phyloP scores from a whole-genome alignment of 2,797 vertebrate species.

The Sebastiscus tertius region DNA sequence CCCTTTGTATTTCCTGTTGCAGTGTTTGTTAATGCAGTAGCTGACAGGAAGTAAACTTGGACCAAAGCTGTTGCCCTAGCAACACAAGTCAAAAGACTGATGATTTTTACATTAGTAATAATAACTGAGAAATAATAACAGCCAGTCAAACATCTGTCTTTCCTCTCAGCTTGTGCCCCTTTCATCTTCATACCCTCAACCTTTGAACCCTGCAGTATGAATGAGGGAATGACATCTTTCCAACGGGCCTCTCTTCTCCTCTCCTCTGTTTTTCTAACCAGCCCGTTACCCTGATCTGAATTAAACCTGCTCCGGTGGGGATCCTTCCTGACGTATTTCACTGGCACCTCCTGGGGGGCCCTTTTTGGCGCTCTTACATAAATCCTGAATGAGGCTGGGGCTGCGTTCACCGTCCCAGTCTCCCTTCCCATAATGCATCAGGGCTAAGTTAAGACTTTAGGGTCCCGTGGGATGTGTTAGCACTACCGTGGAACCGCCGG shows the following conservation, averaged over 20 bases:
- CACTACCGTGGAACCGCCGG: conserved; percentile 21
- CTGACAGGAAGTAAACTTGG: too few species aligned
- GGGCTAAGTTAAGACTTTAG: conserved; percentile 58
- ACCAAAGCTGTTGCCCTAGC: too few species aligned
- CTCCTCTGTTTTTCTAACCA: not conserved
- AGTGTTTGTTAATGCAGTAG: too few species aligned
- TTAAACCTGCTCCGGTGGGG: conserved; percentile 58
- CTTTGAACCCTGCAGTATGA: conserved; percentile 5
- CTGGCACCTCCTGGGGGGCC: conserved; percentile 31
- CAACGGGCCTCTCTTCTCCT: conserved; percentile 13
- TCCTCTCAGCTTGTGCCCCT: not conserved
- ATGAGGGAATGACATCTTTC: not conserved
- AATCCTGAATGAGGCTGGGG: conserved; percentile 68
- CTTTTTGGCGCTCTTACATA: conserved; percentile 56
- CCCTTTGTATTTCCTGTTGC: too few species aligned
- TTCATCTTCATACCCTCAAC: not conserved
- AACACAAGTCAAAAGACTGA: too few species aligned
- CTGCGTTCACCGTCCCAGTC: conserved; percentile 53
- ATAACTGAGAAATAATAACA: not conserved
- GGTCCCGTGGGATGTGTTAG: conserved; percentile 33
- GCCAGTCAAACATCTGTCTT: not conserved
- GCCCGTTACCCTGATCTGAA: conserved; percentile 35
- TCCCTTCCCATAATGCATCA: conserved; percentile 42
- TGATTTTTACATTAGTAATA: not conserved
- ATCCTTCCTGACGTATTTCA: conserved; percentile 35